These are phyloP conservation scores for Otocyon megalotis DNA, from an alignment of 2,113 vertebrate species.

Conservation along the genomic window DNA sequence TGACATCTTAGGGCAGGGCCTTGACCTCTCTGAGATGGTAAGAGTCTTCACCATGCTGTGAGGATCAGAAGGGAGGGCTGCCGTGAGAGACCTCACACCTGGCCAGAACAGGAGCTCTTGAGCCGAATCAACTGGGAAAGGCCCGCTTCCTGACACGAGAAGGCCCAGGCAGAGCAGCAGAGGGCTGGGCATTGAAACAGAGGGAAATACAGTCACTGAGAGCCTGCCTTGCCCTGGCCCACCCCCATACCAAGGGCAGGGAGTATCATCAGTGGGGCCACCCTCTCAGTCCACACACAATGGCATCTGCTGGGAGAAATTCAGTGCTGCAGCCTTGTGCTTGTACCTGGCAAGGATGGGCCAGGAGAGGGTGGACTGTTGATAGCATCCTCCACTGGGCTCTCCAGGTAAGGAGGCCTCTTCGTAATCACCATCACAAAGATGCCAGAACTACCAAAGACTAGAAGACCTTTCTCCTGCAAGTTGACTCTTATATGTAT, in stretches of 20 bases:
- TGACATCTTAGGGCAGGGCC: neutral
- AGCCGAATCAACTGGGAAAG: neutral
- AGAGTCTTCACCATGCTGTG: neutral
- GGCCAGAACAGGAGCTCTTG: neutral
- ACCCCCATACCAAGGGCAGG: fast-evolving
- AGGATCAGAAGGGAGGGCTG: neutral
- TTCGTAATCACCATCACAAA: neutral
- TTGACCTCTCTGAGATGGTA: neutral
- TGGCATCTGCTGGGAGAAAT: neutral
- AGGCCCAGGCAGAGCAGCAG: neutral
- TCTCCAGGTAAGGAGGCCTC: neutral
- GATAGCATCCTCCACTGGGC: neutral
- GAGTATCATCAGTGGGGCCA: too few species aligned
- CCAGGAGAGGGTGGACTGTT: neutral
- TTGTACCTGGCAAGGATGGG: neutral
- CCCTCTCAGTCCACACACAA: neutral
- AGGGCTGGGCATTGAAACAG: neutral
- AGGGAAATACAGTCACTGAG: neutral
- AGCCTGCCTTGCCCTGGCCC: fast-evolving
- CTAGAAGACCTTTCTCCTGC: neutral
- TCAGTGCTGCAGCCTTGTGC: neutral
- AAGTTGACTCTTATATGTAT: neutral
- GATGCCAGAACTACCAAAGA: neutral
- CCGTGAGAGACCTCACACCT: neutral
- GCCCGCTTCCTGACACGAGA: neutral